Evolutionary conservation across 35 echinoderm and acorn worm genomes (phyloP).

Genomic region (Apostichopus parvimensis): DNA sequence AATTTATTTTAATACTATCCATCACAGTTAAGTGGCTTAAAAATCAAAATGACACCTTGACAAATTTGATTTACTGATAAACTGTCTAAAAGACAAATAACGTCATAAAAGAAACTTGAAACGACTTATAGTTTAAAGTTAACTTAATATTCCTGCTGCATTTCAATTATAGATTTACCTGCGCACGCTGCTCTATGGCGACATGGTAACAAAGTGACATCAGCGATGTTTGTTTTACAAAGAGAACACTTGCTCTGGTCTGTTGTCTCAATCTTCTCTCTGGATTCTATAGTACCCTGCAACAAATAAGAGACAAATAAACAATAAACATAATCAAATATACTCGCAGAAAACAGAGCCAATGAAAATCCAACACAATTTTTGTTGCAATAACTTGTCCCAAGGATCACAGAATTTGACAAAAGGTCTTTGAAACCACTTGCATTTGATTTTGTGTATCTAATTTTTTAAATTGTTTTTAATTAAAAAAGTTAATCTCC

Average conservation of each 20-base stretch:
- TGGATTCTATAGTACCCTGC: slow-evolving; percentile 40
- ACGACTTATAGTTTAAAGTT: neutral
- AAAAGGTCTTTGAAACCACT: neutral
- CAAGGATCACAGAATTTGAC: neutral
- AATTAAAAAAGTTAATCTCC: too few relatives aligned
- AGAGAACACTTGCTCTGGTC: slow-evolving; percentile 56
- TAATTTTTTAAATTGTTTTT: too few relatives aligned
- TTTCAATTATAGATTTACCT: slow-evolving; percentile 57
- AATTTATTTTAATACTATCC: too few relatives aligned
- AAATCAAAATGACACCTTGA: too few relatives aligned
- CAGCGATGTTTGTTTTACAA: slow-evolving; percentile 74
- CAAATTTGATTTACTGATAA: too few relatives aligned
- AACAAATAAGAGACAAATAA: neutral
- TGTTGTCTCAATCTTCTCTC: slow-evolving; percentile 37
- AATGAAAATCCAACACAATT: too few relatives aligned
- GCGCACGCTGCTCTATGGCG: slow-evolving; percentile 76
- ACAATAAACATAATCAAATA: neutral
- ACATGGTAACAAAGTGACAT: slow-evolving; percentile 83
- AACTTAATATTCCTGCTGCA: neutral
- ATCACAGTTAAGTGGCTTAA: too few relatives aligned
- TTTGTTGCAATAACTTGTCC: too few relatives aligned
- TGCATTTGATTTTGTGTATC: too few relatives aligned
- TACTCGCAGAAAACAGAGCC: neutral
- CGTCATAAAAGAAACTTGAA: too few relatives aligned
- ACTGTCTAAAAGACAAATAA: too few relatives aligned